phyloP scores from a whole-genome alignment of 2,888 invertebrate genomes.

The Hemicrepidius hirtus region DNA sequence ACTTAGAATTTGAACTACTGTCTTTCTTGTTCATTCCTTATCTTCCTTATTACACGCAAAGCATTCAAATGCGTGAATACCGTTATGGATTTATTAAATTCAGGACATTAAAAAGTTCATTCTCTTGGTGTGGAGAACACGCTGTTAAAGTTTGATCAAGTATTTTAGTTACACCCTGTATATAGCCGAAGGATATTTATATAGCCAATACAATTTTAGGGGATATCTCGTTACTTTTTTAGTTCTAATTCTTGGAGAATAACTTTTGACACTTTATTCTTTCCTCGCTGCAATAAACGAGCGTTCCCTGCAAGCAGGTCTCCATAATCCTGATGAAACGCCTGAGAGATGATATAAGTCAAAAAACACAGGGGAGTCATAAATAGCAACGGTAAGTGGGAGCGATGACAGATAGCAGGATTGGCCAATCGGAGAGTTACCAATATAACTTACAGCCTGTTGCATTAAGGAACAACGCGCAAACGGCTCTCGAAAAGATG shows the following conservation, averaged over 20 bases:
- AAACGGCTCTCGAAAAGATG: slow-evolving; percentile 5
- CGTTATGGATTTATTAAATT: too few relatives aligned
- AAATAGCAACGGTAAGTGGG: slow-evolving; percentile 43
- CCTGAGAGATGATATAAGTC: slow-evolving; percentile 44
- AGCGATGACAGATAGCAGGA: slow-evolving; percentile 42
- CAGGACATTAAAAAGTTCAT: too few relatives aligned
- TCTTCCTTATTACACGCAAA: too few relatives aligned
- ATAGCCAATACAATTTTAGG: too few relatives aligned
- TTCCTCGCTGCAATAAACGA: slow-evolving; percentile 38
- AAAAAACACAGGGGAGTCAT: slow-evolving; percentile 43
- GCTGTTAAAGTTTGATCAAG: too few relatives aligned
- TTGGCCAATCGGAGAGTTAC: slow-evolving; percentile 34
- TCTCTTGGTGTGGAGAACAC: too few relatives aligned
- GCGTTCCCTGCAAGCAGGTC: slow-evolving; percentile 32
- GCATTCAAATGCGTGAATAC: too few relatives aligned
- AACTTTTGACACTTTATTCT: slow-evolving; percentile 40
- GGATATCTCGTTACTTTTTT: slow-evolving; percentile 23
- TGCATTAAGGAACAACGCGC: slow-evolving; percentile 38
- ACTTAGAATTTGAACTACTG: too few relatives aligned
- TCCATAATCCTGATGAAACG: slow-evolving; percentile 46
- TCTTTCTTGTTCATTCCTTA: too few relatives aligned
- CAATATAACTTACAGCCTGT: slow-evolving; percentile 40
- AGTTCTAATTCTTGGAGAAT: slow-evolving; percentile 37
- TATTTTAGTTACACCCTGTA: too few relatives aligned
- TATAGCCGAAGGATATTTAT: too few relatives aligned